Conservation (phyloP, 2,888 invertebrate genomes). For the Mythimna albipuncta region DNA sequence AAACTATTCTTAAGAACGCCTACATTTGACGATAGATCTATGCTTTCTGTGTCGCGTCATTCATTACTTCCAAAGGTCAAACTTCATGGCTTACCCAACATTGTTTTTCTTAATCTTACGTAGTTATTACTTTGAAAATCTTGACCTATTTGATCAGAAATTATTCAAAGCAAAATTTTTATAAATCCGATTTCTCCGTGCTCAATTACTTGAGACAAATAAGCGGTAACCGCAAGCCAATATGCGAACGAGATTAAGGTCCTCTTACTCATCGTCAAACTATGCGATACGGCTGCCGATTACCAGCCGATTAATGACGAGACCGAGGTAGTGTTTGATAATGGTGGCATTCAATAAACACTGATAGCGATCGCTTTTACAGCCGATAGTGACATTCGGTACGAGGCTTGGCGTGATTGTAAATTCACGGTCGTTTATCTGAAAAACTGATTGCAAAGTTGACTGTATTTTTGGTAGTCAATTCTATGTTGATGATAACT, state of each 20-base stretch:
- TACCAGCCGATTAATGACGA: conserved; percentile 67
- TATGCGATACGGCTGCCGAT: conserved; percentile 67
- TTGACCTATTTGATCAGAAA: conserved; percentile 31
- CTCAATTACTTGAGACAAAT: conserved; percentile 49
- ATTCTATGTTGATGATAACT: conserved; percentile 21
- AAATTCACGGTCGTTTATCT: conserved; percentile 55
- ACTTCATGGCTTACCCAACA: conserved; percentile 5
- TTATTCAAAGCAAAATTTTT: conserved; percentile 39
- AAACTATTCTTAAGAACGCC: background rate
- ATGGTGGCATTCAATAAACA: conserved; percentile 66
- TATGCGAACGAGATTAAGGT: conserved; percentile 61
- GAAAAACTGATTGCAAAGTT: conserved; percentile 34
- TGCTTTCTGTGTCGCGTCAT: background rate
- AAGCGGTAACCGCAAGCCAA: conserved; percentile 50
- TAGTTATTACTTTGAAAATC: conserved; percentile 17
- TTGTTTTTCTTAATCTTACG: background rate
- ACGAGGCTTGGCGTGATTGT: conserved; percentile 52
- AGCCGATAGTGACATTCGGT: conserved; percentile 47
- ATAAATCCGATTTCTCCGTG: conserved; percentile 54
- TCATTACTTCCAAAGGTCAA: background rate
- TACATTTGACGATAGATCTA: conserved; percentile 4
- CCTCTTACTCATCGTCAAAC: conserved; percentile 66
- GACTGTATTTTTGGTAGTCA: conserved; percentile 16
- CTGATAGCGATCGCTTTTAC: conserved; percentile 61
- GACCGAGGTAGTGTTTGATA: conserved; percentile 64